Conservation (phyloP, 2,113 vertebrate genomes). For the Tupaia tana region DNA sequence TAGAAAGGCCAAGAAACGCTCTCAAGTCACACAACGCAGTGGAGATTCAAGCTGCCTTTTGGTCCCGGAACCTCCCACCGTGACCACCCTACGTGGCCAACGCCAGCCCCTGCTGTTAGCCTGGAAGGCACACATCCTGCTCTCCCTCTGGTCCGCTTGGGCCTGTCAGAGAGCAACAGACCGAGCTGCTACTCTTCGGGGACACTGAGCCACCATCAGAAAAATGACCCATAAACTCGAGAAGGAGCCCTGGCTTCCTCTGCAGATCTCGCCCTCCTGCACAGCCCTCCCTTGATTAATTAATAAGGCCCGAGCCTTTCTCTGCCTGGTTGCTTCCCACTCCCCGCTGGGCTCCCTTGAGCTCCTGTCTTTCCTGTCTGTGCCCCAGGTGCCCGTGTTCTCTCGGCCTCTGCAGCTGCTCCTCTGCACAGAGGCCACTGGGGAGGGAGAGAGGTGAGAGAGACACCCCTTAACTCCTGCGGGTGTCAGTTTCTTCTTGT, state of each 20-base stretch:
- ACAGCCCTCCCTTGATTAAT: slow-evolving; percentile 34
- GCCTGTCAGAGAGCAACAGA: not conserved
- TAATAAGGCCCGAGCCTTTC: not conserved
- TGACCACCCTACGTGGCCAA: not conserved
- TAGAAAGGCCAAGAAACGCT: not conserved
- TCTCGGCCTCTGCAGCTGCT: not conserved
- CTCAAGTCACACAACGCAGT: not conserved
- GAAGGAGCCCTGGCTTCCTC: not conserved
- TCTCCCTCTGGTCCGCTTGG: not conserved
- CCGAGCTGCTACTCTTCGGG: not conserved
- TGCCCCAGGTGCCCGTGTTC: not conserved
- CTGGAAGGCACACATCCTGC: not conserved
- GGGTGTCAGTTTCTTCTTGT: not conserved
- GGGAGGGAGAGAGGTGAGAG: not conserved
- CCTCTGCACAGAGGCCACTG: not conserved
- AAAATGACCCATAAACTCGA: slow-evolving; percentile 51
- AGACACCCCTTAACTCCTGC: not conserved
- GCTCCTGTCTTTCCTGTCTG: not conserved
- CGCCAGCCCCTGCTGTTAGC: not conserved
- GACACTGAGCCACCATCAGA: not conserved
- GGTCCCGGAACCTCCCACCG: not conserved
- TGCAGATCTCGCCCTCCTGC: slow-evolving; percentile 18
- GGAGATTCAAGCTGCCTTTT: not conserved
- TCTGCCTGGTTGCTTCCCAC: slow-evolving; percentile 10
- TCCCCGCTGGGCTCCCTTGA: not conserved